A percentile compares a stretch with the other conserved stretches of the same genome.
These are phyloP conservation scores for Potamilus streckersoni DNA, from an alignment of 1,140 invertebrate species.

Conservation along the genomic window DNA sequence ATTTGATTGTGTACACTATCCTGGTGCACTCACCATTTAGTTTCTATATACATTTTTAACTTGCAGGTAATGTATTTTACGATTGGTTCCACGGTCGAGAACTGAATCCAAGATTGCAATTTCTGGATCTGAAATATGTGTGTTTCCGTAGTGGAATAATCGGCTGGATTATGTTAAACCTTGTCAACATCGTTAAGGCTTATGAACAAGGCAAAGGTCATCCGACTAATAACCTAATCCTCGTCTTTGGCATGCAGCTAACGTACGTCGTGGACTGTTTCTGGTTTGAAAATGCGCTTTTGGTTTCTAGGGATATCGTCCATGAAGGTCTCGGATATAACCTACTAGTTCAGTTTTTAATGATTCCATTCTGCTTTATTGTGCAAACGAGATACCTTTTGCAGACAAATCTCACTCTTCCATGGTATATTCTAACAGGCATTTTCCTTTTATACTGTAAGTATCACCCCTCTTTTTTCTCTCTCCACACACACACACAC, in stretches of 20 bases:
- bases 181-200: conserved; percentile 8
- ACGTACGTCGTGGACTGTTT: conserved; percentile 18
- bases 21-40: background rate
- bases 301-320: conserved; percentile 20
- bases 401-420: background rate
- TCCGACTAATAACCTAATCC: background rate
- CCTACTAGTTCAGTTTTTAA: conserved; percentile 18
- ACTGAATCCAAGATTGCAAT: conserved; percentile 22
- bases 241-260: conserved; percentile 8
- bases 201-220: background rate
- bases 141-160: conserved; percentile 17
- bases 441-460: background rate
- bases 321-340: conserved; percentile 24
- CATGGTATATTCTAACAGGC: background rate
- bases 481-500: background rate
- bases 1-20: background rate
- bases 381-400: conserved; percentile 15
- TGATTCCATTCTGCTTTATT: conserved; percentile 24
- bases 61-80: conserved; percentile 12
- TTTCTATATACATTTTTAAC: background rate
- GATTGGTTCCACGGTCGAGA: conserved; percentile 20
- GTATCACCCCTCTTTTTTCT: background rate
- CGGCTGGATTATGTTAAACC: conserved; percentile 14
- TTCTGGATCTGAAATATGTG: conserved; percentile 19
- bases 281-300: conserved; percentile 17